Percentiles rank a stretch among this genome's conserved stretches.
Conservation (phyloP, 2,113 vertebrate genomes). For the Ictalurus furcatus region DNA sequence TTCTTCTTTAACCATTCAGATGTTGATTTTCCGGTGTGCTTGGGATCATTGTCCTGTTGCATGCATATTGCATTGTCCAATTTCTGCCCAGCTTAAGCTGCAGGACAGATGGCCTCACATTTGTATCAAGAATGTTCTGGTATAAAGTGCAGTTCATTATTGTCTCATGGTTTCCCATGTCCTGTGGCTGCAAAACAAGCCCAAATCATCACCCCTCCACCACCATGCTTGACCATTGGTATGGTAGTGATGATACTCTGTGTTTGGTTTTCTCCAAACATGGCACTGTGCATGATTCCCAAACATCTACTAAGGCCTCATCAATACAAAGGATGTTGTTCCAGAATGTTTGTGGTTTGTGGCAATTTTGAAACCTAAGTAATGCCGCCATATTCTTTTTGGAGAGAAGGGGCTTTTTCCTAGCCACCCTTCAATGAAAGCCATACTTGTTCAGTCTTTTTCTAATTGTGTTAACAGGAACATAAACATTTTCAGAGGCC, state of each 20-base stretch:
- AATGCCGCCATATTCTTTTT: neutral
- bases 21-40: neutral
- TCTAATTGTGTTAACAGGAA: neutral
- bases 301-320: neutral
- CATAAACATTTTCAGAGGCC: neutral
- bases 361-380: neutral
- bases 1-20: neutral
- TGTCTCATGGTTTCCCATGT: neutral
- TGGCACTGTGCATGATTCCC: neutral
- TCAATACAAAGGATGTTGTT: neutral
- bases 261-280: neutral
- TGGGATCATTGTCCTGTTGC: neutral
- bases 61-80: neutral
- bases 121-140: neutral
- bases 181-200: neutral
- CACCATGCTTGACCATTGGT: neutral
- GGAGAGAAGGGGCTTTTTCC: neutral
- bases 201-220: neutral
- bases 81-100: neutral
- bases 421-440: neutral
- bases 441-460: neutral
- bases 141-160: neutral
- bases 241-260: neutral
- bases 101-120: neutral
- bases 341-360: neutral